Conservation (phyloP, 2,888 invertebrate species). For the Dynastes maya region DNA sequence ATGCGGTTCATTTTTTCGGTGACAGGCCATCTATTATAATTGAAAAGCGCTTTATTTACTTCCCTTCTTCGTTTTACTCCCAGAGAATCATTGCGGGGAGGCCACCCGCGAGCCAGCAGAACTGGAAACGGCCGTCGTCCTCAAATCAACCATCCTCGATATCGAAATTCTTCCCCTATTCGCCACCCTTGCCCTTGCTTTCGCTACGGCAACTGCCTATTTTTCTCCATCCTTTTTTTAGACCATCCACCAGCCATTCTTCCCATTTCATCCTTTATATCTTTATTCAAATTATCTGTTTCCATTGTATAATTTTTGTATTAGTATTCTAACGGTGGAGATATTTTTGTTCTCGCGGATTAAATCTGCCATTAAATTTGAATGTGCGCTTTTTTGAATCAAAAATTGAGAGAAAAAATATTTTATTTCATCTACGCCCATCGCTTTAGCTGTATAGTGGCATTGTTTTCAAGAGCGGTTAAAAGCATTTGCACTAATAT, state of each 20-base stretch:
- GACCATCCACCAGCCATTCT: conserved; percentile 1
- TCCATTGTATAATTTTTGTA: conserved; percentile 55
- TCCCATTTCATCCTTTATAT: conserved; percentile 49
- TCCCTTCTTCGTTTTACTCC: conserved; percentile 11
- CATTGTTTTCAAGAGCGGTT: neutral
- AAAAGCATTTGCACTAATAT: neutral
- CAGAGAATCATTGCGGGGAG: neutral
- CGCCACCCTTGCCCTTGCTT: conserved; percentile 3
- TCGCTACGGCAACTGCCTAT: conserved; percentile 41
- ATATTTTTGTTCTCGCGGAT: conserved; percentile 47
- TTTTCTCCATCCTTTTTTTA: conserved; percentile 1
- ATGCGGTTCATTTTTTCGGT: conserved; percentile 54
- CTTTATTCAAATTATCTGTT: conserved; percentile 55
- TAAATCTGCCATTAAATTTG: conserved; percentile 48
- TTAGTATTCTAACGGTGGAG: conserved; percentile 51
- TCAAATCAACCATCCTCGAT: conserved; percentile 54
- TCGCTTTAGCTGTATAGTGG: neutral
- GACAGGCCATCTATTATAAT: conserved; percentile 58
- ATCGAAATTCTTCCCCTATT: conserved; percentile 48
- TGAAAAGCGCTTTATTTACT: conserved; percentile 54
- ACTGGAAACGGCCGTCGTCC: conserved; percentile 52
- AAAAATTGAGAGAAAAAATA: conserved; percentile 34
- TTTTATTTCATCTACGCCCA: conserved; percentile 16
- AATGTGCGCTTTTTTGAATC: conserved; percentile 39
- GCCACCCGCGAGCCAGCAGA: conserved; percentile 46